Base-by-base conservation (phyloP, 1,140 invertebrate species). In the Plodia interpunctella region DNA sequence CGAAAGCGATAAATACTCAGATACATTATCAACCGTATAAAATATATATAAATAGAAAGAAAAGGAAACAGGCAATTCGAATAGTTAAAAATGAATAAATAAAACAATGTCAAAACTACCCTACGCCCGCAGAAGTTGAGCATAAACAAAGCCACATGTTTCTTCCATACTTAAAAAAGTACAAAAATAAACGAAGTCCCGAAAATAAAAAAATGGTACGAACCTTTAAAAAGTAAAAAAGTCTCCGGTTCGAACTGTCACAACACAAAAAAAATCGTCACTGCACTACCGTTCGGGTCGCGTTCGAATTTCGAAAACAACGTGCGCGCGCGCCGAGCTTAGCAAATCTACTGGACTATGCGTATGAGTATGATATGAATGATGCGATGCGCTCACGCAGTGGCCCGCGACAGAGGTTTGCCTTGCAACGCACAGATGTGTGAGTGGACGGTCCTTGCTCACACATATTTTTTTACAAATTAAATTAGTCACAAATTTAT, bases 301-400 rank as follows among this genome's bases (percentile, higher is more conserved):
- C 38, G 38, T 44, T 44, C 15, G 38, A 15, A 15, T 1, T 44
- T 44, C 6, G 38, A 44, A 15, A 3, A 4, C 4, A n/a, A 44
- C 38, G 38, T 44, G 38, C 38, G 38, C 13, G 15, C 9, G 38
- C 3, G n/a, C 13, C 38, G 38, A 17, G n/a, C 38, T 44, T 15
- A 44, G 38, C 38, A 44, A 44, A 44, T 44, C 38, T 44, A 44
- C 38, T 44, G 38, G 38, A 15, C 38, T n/a, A 44, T n/a, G 38
- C 38, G 38, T 44, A 44, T 44, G n/a, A n/a, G n/a, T n/a, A n/a
- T n/a, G n/a, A n/a, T n/a, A n/a, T n/a, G 38, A 44, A 44, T 44
- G 38, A 44, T 44, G 38, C 38, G 38, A n/a, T 44, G 38, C 38
- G 38, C 13, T 2, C 38, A 15, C 38, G 38, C 38, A 44, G 38